A percentile compares a stretch with the other conserved stretches of the same genome.
phyloP scores from a whole-genome alignment of 92 coral and sea anemone species.

The Parazoanthus darwini region DNA sequence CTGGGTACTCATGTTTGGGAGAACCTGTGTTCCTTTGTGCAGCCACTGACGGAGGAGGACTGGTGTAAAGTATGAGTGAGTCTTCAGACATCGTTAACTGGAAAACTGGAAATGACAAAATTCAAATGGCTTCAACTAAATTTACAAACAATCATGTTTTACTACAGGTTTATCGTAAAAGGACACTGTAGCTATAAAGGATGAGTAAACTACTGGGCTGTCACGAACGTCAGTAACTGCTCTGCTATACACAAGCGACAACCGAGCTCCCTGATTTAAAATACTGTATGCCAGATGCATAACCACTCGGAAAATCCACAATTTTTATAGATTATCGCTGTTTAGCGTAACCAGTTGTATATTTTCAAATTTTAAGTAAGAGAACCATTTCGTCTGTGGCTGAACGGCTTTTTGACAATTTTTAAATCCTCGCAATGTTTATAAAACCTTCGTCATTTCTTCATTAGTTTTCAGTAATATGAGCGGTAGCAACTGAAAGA shows the following conservation, averaged over 20 bases:
- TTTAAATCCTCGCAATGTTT: too few species aligned
- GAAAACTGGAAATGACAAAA: background rate
- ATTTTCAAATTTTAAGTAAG: too few species aligned
- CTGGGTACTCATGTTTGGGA: conserved; percentile 49
- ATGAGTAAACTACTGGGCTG: background rate
- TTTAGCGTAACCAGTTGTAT: background rate
- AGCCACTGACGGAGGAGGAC: conserved; percentile 19
- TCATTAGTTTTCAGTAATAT: too few species aligned
- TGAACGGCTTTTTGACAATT: too few species aligned
- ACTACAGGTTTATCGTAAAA: background rate
- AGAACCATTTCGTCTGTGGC: too few species aligned
- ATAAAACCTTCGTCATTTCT: too few species aligned
- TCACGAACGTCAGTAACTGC: background rate
- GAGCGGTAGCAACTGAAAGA: too few species aligned
- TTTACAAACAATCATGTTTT: too few species aligned
- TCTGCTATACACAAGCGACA: background rate
- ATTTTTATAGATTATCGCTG: background rate
- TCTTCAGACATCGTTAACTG: conserved; percentile 29
- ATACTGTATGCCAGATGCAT: background rate
- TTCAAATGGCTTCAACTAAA: background rate
- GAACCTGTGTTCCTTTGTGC: background rate
- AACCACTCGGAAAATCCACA: too few species aligned
- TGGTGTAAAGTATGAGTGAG: background rate
- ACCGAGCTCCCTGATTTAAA: background rate
- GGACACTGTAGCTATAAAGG: background rate